Conservation (phyloP, 1,140 invertebrate genomes). For the Leptoteleia sp. region DNA sequence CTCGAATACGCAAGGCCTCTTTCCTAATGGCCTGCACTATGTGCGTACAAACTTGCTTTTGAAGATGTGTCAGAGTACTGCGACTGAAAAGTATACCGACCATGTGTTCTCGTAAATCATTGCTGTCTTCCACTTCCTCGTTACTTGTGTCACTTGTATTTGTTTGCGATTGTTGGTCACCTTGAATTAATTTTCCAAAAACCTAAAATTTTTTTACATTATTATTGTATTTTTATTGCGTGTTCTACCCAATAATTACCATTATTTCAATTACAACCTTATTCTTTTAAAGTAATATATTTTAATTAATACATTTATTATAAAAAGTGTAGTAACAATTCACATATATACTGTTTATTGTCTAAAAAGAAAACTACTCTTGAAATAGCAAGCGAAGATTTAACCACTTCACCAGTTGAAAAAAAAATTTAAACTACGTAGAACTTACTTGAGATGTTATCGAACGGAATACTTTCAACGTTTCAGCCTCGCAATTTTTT, state of each 20-base stretch:
- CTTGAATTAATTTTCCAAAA: slow-evolving; percentile 93
- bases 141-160: slow-evolving; percentile 78
- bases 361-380: too few relatives aligned
- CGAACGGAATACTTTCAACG: slow-evolving; percentile 94
- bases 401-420: background rate
- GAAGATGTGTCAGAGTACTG: slow-evolving; percentile 95
- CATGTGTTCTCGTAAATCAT: slow-evolving; percentile 96
- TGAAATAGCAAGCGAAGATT: too few relatives aligned
- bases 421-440: slow-evolving; percentile 6
- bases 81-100: slow-evolving; percentile 97
- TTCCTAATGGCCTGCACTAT: slow-evolving; percentile 96
- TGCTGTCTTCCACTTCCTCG: slow-evolving; percentile 86
- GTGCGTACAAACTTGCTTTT: slow-evolving; percentile 93
- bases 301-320: too few relatives aligned
- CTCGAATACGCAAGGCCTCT: slow-evolving; percentile 90
- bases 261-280: too few relatives aligned
- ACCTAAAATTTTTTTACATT: slow-evolving; percentile 83
- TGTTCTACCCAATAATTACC: too few relatives aligned
- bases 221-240: too few relatives aligned
- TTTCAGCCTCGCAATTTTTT: slow-evolving; percentile 94
- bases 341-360: too few relatives aligned
- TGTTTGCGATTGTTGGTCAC: slow-evolving; percentile 78
- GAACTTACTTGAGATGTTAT: slow-evolving; percentile 91
- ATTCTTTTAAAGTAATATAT: too few relatives aligned
- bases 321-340: too few relatives aligned